phyloP scores from a whole-genome alignment of 35 echinoderm and acorn worm species.

The Holothuria glaberrima region DNA sequence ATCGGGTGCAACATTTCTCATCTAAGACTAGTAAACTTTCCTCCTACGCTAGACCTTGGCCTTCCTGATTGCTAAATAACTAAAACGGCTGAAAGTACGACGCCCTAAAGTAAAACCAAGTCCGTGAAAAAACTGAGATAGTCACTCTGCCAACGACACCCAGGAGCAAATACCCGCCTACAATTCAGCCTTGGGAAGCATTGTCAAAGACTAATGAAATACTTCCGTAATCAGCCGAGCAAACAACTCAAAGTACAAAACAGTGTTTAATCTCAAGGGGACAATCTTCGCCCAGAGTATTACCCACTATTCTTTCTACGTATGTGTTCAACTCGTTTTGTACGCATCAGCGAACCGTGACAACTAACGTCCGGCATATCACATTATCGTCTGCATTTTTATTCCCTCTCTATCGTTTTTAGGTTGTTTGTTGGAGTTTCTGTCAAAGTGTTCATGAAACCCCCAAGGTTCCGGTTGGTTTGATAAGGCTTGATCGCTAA shows the following conservation, averaged over 20 bases:
- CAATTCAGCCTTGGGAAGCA: no score
- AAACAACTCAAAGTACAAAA: conserved; percentile 6
- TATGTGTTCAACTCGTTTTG: background rate
- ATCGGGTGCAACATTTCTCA: no score
- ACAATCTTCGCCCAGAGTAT: background rate
- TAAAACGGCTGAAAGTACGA: no score
- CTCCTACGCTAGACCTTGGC: no score
- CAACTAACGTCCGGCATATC: background rate
- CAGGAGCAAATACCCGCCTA: no score
- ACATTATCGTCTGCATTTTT: background rate
- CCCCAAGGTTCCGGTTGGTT: background rate
- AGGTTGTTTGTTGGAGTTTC: background rate
- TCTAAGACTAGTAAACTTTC: no score
- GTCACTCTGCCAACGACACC: no score
- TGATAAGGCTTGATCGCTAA: conserved; percentile 33
- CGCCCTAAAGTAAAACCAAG: no score
- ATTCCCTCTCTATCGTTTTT: background rate
- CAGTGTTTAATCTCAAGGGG: background rate
- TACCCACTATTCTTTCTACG: background rate
- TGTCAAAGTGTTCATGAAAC: background rate
- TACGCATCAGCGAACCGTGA: background rate
- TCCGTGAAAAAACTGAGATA: no score
- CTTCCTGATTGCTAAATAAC: no score
- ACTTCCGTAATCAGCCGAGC: conserved; percentile 18
- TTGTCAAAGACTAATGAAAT: conserved; percentile 21